phyloP scores from a whole-genome alignment of 2,797 vertebrate genomes.

The Aphelocoma californica region DNA sequence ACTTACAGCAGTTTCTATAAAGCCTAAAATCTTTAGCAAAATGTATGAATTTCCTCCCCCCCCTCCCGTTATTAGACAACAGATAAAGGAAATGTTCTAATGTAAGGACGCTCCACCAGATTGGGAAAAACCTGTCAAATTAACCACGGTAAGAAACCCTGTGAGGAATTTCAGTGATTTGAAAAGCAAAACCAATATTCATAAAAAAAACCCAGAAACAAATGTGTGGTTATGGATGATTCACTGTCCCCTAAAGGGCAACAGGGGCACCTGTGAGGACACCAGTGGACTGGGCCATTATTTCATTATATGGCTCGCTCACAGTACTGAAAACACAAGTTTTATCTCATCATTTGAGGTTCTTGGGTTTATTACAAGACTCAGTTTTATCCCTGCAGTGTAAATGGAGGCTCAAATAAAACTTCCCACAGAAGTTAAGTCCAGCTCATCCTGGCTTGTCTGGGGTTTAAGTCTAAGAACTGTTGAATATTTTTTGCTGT shows the following conservation, averaged over 20 bases:
- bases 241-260: not conserved
- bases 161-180: not conserved
- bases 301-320: not conserved
- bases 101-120: not conserved
- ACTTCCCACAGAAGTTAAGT: not conserved
- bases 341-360: not conserved
- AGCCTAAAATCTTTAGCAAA: not conserved
- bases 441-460: not conserved
- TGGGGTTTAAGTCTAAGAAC: not conserved
- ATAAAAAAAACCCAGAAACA: not conserved
- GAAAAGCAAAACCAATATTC: not conserved
- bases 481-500: not conserved
- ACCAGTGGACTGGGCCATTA: not conserved
- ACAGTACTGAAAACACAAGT: not conserved
- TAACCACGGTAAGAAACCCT: not conserved
- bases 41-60: not conserved
- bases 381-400: not conserved
- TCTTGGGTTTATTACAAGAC: not conserved
- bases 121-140: not conserved
- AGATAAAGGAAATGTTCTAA: not conserved
- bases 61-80: not conserved
- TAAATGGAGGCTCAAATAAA: not conserved
- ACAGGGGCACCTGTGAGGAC: not conserved
- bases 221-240: not conserved
- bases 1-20: not conserved